Base-by-base conservation (phyloP, 2,113 vertebrate genomes). In the Centropus unirufus region DNA sequence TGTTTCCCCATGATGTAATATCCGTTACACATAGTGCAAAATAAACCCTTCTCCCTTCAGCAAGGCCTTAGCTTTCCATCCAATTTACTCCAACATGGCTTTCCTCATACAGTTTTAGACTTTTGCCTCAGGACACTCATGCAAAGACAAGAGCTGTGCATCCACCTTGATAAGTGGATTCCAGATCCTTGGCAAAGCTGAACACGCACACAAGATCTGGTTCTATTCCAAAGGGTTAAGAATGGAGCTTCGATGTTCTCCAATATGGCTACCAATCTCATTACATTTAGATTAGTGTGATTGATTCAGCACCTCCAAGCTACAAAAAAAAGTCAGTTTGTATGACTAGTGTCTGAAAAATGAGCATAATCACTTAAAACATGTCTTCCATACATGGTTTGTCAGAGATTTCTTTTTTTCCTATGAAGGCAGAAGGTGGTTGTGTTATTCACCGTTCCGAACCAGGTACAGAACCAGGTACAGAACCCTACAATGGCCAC, bases 391-490 rank as follows among this genome's bases (percentile, higher is more conserved):
- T 22, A 26, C 30, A 67, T 0, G 49, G 66, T 87, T 83, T 87
- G 89, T 93, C 92, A 93, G 80, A 94, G 88, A 91, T 91, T 22
- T 89, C 44, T 76, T 70, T 72, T 63, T 61, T 87, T 83, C 79
- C 79, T 12, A 84, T 34, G 87, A 92, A 87, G 95, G 94, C 93
- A 95, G 96, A 72, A 81, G 91, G 95, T 62, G 91, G 92, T 55
- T 82, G 75, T 83, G 93, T 76, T 88, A 62, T n/a, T 94, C 92
- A 92, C 96, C 57, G 1, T 89, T 93, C 78, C 84, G 91, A 90
- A 67, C 94, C 44, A 51, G 93, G 87, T 44, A 90, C 90, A 90
- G 91, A 90, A 67, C 94, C 44, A 51, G 93, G 87, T 44, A 90
- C 90, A 90, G 77, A 95, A 77, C 82, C 93, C 93, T 90, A 46